These are phyloP conservation scores for Naja naja DNA, from an alignment of 2,113 vertebrate species.

Conservation along the genomic window DNA sequence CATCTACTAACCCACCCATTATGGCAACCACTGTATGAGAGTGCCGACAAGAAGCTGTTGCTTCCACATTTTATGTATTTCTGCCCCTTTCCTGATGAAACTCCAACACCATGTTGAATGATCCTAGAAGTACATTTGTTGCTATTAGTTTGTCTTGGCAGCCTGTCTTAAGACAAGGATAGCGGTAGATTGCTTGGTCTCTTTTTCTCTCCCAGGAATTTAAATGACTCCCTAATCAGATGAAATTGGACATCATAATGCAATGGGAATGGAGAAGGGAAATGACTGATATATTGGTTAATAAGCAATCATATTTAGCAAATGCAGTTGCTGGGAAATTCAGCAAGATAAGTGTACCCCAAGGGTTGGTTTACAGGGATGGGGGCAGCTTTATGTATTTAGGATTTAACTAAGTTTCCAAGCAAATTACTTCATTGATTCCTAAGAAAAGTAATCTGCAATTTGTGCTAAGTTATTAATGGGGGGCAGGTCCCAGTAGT, in stretches of 20 bases:
- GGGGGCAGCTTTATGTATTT: background rate
- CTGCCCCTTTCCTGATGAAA: slow-evolving; percentile 51
- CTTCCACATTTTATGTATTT: background rate
- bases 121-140: slow-evolving; percentile 38
- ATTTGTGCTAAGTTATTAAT: background rate
- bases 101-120: slow-evolving; percentile 33
- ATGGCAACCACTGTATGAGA: background rate
- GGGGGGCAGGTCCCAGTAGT: background rate
- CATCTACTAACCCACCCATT: background rate
- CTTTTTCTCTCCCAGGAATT: slow-evolving; percentile 39
- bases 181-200: slow-evolving; percentile 20
- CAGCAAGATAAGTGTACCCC: background rate
- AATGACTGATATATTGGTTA: background rate
- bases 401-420: background rate
- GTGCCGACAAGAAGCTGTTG: background rate
- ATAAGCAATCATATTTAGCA: slow-evolving; percentile 8
- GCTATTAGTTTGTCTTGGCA: slow-evolving; percentile 37
- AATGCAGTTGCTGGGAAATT: background rate
- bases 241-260: slow-evolving; percentile 19
- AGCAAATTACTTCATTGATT: background rate
- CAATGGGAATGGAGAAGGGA: slow-evolving; percentile 4
- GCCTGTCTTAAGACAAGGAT: slow-evolving; percentile 35
- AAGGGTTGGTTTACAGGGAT: background rate
- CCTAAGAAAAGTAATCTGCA: background rate
- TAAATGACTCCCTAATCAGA: slow-evolving; percentile 53